A percentile compares a stretch with the other conserved stretches of the same genome.
Evolutionary conservation across 2,113 vertebrate species (phyloP).

Genomic region (Poeciliopsis prolifica): DNA sequence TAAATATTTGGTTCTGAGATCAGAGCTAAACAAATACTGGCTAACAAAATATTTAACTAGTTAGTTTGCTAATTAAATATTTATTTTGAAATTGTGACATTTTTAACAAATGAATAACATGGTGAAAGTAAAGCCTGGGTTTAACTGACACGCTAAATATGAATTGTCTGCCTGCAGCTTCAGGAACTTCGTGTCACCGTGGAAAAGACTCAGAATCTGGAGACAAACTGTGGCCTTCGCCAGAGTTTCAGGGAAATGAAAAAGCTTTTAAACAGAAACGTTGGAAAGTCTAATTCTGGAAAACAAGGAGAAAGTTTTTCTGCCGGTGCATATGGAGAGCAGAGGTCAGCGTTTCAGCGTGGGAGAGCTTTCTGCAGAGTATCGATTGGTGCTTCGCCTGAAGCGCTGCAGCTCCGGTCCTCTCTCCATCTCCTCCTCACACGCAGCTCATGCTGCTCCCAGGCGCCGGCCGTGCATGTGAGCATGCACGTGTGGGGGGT

Average conservation of each 20-base stretch:
- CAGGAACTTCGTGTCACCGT: too few species aligned
- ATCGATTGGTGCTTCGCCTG: constrained; percentile 68
- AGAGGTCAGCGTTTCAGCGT: constrained; percentile 65
- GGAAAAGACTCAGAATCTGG: too few species aligned
- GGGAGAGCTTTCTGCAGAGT: constrained; percentile 56
- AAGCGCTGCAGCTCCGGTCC: constrained; percentile 43
- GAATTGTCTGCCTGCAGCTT: too few species aligned
- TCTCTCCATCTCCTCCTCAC: constrained; percentile 46
- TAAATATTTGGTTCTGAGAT: too few species aligned
- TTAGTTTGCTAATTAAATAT: too few species aligned
- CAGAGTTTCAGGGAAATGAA: background rate
- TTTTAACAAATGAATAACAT: too few species aligned
- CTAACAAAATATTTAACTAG: too few species aligned
- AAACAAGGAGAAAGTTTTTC: constrained; percentile 40
- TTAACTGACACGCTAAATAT: too few species aligned
- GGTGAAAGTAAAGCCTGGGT: too few species aligned
- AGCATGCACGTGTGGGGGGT: background rate
- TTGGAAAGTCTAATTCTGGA: constrained; percentile 7
- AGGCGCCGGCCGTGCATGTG: constrained; percentile 33
- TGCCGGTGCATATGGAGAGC: constrained; percentile 35
- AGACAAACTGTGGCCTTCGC: background rate
- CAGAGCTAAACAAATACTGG: too few species aligned
- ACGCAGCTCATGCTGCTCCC: constrained; percentile 30
- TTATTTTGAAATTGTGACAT: too few species aligned
- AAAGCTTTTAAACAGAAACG: constrained; percentile 13